A percentile compares a stretch with the other conserved stretches of the same genome.
Conservation (phyloP, 1,140 invertebrate genomes). For the Oryctes rhinoceros region DNA sequence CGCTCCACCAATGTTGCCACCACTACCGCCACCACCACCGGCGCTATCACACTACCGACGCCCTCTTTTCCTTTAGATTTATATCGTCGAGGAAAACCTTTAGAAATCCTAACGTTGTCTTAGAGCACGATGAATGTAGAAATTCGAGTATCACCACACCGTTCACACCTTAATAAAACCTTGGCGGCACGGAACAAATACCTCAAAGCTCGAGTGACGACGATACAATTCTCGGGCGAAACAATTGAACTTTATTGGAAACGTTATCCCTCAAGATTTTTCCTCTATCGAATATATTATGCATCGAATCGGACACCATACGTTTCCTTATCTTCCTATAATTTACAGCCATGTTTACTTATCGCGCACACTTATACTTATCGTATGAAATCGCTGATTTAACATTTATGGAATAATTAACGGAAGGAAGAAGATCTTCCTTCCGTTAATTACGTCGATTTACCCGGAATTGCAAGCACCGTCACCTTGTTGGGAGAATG, state of each 20-base stretch:
- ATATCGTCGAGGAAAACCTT: conserved; percentile 46
- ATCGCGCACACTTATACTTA: neutral
- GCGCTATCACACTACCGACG: neutral
- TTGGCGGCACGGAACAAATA: conserved; percentile 18
- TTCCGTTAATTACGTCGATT: too few relatives aligned
- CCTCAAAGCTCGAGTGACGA: conserved; percentile 33
- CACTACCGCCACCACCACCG: neutral
- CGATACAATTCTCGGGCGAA: conserved; percentile 20
- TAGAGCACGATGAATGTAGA: conserved; percentile 45
- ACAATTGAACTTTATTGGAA: conserved; percentile 33
- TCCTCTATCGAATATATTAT: conserved; percentile 25
- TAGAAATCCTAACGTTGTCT: conserved; percentile 49
- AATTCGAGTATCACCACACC: conserved; percentile 46
- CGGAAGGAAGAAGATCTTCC: neutral
- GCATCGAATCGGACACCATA: neutral
- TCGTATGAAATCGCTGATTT: neutral
- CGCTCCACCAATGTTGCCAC: conserved; percentile 41
- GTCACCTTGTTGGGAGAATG: too few relatives aligned
- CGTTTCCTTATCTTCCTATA: neutral
- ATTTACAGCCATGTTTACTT: conserved; percentile 10
- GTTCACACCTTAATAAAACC: conserved; percentile 36
- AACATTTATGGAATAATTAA: conserved; percentile 19
- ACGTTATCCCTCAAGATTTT: conserved; percentile 27
- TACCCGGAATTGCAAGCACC: too few relatives aligned
- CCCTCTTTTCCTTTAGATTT: conserved; percentile 47